A percentile compares a stretch with the other conserved stretches of the same genome.
Conservation (phyloP, 2,113 vertebrate species). For the Stegastes partitus region DNA sequence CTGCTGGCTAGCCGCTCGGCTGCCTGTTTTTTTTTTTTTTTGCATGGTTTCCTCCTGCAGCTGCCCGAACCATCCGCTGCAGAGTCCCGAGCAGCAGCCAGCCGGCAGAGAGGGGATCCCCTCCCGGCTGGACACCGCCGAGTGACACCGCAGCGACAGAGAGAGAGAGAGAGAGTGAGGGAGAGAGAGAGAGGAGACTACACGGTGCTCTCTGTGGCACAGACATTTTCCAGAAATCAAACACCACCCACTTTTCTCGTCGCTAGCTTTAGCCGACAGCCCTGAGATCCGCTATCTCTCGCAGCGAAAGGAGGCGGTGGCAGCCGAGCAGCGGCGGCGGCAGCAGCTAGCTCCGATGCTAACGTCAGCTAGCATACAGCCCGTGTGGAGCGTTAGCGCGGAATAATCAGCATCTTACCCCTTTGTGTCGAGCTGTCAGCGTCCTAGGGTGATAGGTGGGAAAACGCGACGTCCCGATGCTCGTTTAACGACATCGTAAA, state of each 20-base stretch:
- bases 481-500: conserved; percentile 67
- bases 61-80: conserved; percentile 70
- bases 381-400: conserved; percentile 68
- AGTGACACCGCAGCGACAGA: background rate
- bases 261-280: conserved; percentile 70
- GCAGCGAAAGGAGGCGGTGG: conserved; percentile 65
- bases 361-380: conserved; percentile 79
- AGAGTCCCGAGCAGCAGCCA: conserved; percentile 30
- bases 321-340: conserved; percentile 41
- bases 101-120: conserved; percentile 22
- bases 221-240: conserved; percentile 46
- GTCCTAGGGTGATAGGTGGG: conserved; percentile 65
- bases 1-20: conserved; percentile 55
- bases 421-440: conserved; percentile 73
- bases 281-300: conserved; percentile 65
- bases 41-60: conserved; percentile 66
- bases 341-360: conserved; percentile 72
- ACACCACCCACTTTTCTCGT: conserved; percentile 63
- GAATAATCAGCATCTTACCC: conserved; percentile 82
- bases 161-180: background rate
- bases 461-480: conserved; percentile 55
- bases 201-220: conserved; percentile 34
- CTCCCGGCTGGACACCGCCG: conserved; percentile 45
- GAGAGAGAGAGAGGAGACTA: background rate
- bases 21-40: conserved; percentile 36